Conservation (phyloP, 2,113 vertebrate species). For the Cephalopterus ornatus region DNA sequence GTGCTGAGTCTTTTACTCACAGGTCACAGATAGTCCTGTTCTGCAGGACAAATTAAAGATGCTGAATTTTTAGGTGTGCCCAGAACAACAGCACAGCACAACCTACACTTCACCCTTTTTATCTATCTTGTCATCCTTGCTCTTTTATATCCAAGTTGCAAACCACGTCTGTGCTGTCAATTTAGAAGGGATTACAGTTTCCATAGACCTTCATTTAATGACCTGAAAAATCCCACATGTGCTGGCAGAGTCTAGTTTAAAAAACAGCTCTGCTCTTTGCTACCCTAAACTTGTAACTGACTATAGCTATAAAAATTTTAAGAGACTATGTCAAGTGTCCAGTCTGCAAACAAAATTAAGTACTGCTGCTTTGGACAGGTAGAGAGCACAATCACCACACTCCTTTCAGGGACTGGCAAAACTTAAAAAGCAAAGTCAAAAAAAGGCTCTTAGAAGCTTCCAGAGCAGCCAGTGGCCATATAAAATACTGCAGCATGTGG, state of each 20-base stretch:
- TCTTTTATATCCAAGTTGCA: neutral
- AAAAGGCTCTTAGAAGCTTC: neutral
- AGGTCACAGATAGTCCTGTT: constrained; percentile 41
- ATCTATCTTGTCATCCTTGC: neutral
- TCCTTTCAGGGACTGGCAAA: neutral
- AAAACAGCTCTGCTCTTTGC: neutral
- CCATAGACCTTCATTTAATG: neutral
- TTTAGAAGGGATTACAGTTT: neutral
- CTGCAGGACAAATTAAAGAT: constrained; percentile 5
- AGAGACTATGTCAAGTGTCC: neutral
- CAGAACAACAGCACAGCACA: constrained; percentile 5
- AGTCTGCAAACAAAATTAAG: neutral
- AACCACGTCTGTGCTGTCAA: neutral
- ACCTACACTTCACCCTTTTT: neutral
- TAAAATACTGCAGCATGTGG: neutral
- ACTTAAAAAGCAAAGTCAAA: neutral
- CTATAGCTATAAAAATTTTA: neutral
- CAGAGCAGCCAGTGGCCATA: neutral
- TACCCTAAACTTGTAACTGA: neutral
- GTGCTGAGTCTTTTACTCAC: constrained; percentile 58
- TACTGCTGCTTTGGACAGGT: neutral
- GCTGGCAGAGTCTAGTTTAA: neutral
- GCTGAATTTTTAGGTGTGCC: constrained; percentile 37
- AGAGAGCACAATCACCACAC: neutral
- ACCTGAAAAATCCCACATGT: neutral